Evolutionary conservation across 2,113 vertebrate species (phyloP).

Genomic region (Oophaga pumilio): DNA sequence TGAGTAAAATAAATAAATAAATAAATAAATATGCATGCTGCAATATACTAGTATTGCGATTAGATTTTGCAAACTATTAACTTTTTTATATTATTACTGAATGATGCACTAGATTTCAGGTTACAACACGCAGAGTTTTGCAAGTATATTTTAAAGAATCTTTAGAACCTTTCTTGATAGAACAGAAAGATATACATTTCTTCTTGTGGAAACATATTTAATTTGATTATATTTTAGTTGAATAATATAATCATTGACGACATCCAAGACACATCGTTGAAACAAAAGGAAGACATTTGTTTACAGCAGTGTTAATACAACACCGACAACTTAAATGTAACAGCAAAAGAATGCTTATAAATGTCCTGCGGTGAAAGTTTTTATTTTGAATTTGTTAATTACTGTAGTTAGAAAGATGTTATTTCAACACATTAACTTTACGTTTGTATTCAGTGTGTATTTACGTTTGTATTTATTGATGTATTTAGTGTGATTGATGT

Average conservation of each 20-base stretch:
- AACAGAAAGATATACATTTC: not conserved
- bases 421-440: not conserved
- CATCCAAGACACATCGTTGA: not conserved
- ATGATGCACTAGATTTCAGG: not conserved
- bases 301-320: not conserved
- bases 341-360: not conserved
- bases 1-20: too few relatives aligned
- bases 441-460: too few relatives aligned
- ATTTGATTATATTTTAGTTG: not conserved
- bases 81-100: too few relatives aligned
- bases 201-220: not conserved
- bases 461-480: too few relatives aligned
- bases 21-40: too few relatives aligned
- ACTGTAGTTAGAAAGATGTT: not conserved
- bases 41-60: too few relatives aligned
- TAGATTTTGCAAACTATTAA: too few relatives aligned
- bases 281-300: not conserved
- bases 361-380: not conserved
- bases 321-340: not conserved
- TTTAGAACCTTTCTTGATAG: not conserved
- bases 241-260: not conserved
- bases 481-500: conserved; percentile 52
- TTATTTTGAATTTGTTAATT: not conserved
- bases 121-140: not conserved
- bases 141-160: not conserved